Conservation (phyloP, 2,888 invertebrate genomes). For the Caenorhabditis angaria region DNA sequence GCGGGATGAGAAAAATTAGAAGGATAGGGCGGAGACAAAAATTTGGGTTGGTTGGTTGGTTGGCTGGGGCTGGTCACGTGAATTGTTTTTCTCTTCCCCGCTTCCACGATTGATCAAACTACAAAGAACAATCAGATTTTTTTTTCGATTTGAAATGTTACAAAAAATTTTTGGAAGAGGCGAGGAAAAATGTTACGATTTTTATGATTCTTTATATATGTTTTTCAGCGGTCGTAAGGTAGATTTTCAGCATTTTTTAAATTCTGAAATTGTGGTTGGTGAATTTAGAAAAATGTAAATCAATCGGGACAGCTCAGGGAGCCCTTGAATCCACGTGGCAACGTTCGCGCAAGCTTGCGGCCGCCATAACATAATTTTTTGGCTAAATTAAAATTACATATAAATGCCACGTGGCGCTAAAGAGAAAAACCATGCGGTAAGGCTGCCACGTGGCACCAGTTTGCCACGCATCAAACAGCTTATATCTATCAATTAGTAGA, state of each 20-base stretch:
- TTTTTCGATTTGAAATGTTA: not conserved
- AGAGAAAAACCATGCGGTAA: too few relatives aligned
- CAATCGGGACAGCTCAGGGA: not conserved
- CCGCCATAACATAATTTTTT: too few relatives aligned
- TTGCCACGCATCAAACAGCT: too few relatives aligned
- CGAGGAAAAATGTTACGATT: not conserved
- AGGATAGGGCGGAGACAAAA: conserved; percentile 12
- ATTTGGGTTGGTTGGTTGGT: conserved; percentile 7
- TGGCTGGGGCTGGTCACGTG: conserved; percentile 20
- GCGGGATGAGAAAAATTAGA: conserved; percentile 18
- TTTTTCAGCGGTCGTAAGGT: not conserved
- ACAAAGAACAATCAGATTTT: not conserved
- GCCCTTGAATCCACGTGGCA: too few relatives aligned
- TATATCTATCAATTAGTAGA: too few relatives aligned
- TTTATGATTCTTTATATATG: not conserved
- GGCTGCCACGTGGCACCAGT: too few relatives aligned
- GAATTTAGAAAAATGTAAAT: too few relatives aligned
- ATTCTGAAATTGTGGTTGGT: not conserved
- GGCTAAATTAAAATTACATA: too few relatives aligned
- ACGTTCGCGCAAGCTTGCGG: too few relatives aligned
- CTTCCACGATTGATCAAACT: not conserved
- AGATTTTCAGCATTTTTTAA: not conserved
- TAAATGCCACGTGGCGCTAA: too few relatives aligned
- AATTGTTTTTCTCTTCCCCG: too few relatives aligned
- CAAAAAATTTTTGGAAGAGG: not conserved